These are phyloP conservation scores for Sylvicola cinctus DNA, from an alignment of 2,888 invertebrate species.

Conservation along the genomic window DNA sequence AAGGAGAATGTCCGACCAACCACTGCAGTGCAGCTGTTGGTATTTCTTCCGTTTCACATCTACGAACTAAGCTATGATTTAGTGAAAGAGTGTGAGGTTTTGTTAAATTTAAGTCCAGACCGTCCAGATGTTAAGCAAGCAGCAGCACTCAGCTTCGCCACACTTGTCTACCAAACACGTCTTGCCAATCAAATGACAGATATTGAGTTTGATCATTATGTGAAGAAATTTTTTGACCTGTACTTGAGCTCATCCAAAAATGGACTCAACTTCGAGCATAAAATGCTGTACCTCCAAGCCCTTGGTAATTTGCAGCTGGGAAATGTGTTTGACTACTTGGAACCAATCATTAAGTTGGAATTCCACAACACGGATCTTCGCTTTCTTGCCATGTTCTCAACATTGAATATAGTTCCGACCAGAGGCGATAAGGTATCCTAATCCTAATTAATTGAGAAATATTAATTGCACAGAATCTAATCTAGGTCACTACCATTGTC, in stretches of 20 bases:
- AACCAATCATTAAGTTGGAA: constrained; percentile 35
- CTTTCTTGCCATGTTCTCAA: constrained; percentile 45
- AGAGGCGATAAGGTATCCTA: constrained; percentile 29
- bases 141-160: constrained; percentile 47
- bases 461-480: too few species aligned
- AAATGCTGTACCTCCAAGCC: constrained; percentile 51
- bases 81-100: constrained; percentile 33
- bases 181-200: constrained; percentile 29
- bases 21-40: constrained; percentile 39
- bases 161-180: constrained; percentile 41
- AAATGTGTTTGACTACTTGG: constrained; percentile 30
- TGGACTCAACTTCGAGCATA: constrained; percentile 40
- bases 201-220: constrained; percentile 47
- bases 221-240: constrained; percentile 46
- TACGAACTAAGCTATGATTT: constrained; percentile 31
- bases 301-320: constrained; percentile 41
- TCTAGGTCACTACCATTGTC: constrained; percentile 1
- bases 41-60: constrained; percentile 48
- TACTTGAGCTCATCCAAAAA: constrained; percentile 41
- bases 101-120: constrained; percentile 25
- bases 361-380: constrained; percentile 24
- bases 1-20: constrained; percentile 40
- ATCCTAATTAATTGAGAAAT: too few species aligned
- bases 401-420: constrained; percentile 28
- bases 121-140: constrained; percentile 38